Evolutionary conservation across 2,797 vertebrate genomes (phyloP).

Genomic region (Cossypha niveicapilla): DNA sequence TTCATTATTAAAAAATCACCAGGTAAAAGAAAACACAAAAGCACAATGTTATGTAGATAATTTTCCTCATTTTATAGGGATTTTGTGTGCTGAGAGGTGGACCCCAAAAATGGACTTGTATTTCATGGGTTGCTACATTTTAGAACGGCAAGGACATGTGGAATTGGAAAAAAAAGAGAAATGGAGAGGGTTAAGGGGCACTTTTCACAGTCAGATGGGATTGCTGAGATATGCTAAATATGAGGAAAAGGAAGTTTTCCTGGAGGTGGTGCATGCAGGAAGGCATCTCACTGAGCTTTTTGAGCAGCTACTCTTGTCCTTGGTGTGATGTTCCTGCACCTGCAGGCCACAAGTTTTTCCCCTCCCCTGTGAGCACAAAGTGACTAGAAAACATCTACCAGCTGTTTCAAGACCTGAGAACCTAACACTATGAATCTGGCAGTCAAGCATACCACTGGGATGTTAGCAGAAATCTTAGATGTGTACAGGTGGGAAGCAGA

Average conservation of each 20-base stretch:
- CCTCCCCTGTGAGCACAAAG: not conserved
- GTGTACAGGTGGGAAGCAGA: not conserved
- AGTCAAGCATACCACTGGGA: not conserved
- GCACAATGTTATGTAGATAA: not conserved
- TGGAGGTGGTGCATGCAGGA: not conserved
- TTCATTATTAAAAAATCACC: not conserved
- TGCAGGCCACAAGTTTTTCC: not conserved
- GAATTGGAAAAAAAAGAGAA: not conserved
- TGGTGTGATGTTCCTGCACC: not conserved
- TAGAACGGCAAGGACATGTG: not conserved
- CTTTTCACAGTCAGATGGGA: not conserved
- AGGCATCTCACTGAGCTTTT: not conserved
- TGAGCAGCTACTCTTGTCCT: not conserved
- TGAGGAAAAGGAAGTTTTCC: not conserved
- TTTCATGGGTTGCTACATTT: not conserved
- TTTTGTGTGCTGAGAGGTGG: accelerated
- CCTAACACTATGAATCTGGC: not conserved
- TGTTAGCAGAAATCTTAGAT: not conserved
- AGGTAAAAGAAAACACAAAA: not conserved
- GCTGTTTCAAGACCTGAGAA: not conserved
- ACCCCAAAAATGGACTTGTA: not conserved
- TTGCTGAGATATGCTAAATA: not conserved
- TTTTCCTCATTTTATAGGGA: not conserved
- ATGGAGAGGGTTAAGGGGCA: not conserved
- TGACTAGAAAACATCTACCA: not conserved